Evolutionary conservation across 2,888 invertebrate genomes (phyloP).

Genomic region (Amiota mariae): DNA sequence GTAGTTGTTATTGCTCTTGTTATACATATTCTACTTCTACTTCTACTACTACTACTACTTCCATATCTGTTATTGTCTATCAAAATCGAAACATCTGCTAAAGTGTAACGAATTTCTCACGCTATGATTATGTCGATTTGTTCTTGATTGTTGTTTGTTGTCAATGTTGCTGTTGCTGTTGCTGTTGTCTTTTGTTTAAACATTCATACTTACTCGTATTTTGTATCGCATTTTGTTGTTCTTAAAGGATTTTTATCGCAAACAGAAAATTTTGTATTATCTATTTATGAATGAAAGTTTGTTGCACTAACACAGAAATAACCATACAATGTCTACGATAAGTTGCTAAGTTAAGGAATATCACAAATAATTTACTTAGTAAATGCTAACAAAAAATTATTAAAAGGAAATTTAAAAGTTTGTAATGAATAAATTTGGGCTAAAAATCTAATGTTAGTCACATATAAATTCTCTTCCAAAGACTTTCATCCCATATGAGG

Average conservation of each 20-base stretch:
- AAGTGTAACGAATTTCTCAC: conserved; percentile 72
- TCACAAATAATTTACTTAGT: too few relatives aligned
- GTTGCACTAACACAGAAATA: too few relatives aligned
- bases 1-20: conserved; percentile 32
- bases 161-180: conserved; percentile 1
- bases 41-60: too few relatives aligned
- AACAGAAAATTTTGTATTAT: background rate
- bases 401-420: too few relatives aligned
- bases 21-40: conserved; percentile 20
- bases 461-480: too few relatives aligned
- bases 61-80: background rate
- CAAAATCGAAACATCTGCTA: conserved; percentile 59
- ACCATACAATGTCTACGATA: too few relatives aligned
- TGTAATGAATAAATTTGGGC: too few relatives aligned
- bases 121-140: conserved; percentile 70
- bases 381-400: too few relatives aligned
- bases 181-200: conserved; percentile 9
- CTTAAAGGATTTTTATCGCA: background rate
- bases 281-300: too few relatives aligned
- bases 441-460: too few relatives aligned
- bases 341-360: too few relatives aligned
- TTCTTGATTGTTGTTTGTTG: conserved; percentile 48
- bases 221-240: conserved; percentile 5
- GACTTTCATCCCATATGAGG: conserved; percentile 24
- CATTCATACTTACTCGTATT: too few relatives aligned